Evolutionary conservation across 2,888 invertebrate species (phyloP), one percentile per base, ranked within the genome.

Genomic region (Amiota mariae): DNA sequence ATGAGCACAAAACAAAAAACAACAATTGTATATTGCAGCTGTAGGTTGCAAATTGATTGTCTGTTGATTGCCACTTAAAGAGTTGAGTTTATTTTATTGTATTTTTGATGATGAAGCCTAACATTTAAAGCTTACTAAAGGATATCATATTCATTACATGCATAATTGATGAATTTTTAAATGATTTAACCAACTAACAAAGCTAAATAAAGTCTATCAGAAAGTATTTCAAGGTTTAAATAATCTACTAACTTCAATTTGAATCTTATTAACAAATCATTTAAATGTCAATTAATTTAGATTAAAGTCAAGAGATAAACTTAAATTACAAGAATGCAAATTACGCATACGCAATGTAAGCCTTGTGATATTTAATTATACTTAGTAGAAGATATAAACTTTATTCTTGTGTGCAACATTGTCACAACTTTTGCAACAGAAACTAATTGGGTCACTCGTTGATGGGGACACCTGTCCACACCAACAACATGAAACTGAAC

Each of bases 11-110:
- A 36, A 36, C 36, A 36, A 36, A 6, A 36, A 36, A 6, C 36
- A 36, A 36, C 36, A 36, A 36, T 36, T 36, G 36, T 36, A 36
- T 36, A 36, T 36, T 36, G 36, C 36, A 36, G 59, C 24, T 59
- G 59, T 59, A 11, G 12, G 59, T 59, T 59, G 59, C 10, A 82
- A 81, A 79, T 83, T 81, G 81, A 79, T 82, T 84, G 82, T 78
- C 75, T 77, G 79, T 72, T 84, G 84, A 83, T 84, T 85, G 84
- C 84, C 82, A 79, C 81, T 85, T 81, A 83, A 83, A 75, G 81
- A 59, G 12, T 59, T 59, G 59, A 9, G 3, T 2, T 36, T 36
- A 2, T 36, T 36, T 36, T 36, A 36, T 36, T 36, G 36, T 2
- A 36, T 36, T 6, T 36, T 6, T 36, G 0, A 36, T 36, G 36